Conservation (phyloP, 2,113 vertebrate genomes). For the Poeciliopsis prolifica region DNA sequence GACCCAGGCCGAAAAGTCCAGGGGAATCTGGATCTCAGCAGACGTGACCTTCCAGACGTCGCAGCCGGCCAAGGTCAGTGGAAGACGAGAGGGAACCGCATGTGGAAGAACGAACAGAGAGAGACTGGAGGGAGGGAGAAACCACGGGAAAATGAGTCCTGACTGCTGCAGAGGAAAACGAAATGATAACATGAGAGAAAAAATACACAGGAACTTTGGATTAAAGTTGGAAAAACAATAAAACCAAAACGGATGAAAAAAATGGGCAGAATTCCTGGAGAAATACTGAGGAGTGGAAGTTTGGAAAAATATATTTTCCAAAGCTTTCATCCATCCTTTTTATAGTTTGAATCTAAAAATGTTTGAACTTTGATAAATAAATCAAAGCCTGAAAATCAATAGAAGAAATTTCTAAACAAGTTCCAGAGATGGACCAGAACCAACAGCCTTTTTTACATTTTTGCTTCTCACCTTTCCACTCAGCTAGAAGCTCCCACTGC, state of each 20-base stretch:
- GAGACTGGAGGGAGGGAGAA: background rate
- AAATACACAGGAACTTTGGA: no score
- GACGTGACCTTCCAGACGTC: slow-evolving; percentile 89
- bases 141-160: background rate
- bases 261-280: background rate
- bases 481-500: no score
- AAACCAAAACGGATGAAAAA: background rate
- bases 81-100: slow-evolving; percentile 9
- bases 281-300: background rate
- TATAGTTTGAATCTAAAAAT: no score
- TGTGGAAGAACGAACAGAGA: background rate
- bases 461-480: no score
- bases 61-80: slow-evolving; percentile 85
- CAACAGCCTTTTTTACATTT: no score
- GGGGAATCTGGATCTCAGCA: slow-evolving; percentile 87
- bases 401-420: no score
- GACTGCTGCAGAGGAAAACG: background rate
- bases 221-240: background rate
- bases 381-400: no score
- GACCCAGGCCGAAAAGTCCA: slow-evolving; percentile 87
- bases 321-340: no score
- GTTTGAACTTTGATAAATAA: no score
- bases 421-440: no score
- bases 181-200: background rate
- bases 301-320: no score